Percentiles rank a stretch among this genome's conserved stretches.
Conservation (phyloP, 1,140 invertebrate species). For the Heliconius melpomene region DNA sequence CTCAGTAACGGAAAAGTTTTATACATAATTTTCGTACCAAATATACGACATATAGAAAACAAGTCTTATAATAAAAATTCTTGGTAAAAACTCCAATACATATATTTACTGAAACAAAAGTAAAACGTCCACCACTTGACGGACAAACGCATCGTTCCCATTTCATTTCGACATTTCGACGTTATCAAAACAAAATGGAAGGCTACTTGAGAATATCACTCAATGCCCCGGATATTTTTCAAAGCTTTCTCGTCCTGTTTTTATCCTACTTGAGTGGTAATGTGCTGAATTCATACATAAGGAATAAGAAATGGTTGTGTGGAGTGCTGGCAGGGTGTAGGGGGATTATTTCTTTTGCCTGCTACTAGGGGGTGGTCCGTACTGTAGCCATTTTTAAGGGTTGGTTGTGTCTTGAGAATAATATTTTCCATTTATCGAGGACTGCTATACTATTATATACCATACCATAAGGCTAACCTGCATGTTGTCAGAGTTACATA, state of each 20-base stretch:
- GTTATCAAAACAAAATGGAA: conserved; percentile 60
- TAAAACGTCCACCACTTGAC: conserved; percentile 25
- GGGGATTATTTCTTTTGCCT: conserved; percentile 57
- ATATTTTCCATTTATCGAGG: not conserved
- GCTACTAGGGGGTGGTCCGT: conserved; percentile 48
- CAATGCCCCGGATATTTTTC: conserved; percentile 77
- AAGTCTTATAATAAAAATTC: too few species aligned
- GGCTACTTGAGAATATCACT: conserved; percentile 60
- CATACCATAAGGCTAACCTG: too few species aligned
- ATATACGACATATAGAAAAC: too few species aligned
- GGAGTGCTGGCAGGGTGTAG: conserved; percentile 55
- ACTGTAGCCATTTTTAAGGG: conserved; percentile 16
- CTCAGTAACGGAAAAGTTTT: too few species aligned
- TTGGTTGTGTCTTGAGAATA: conserved; percentile 14
- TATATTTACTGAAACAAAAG: not conserved
- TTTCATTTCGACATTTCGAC: conserved; percentile 48
- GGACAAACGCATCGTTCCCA: conserved; percentile 43
- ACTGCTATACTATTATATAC: too few species aligned
- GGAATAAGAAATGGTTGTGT: conserved; percentile 76
- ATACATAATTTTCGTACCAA: too few species aligned
- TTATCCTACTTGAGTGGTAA: conserved; percentile 82
- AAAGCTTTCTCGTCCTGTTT: conserved; percentile 79
- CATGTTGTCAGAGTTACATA: too few species aligned
- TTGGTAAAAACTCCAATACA: too few species aligned
- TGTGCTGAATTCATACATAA: conserved; percentile 83